Base-by-base conservation (phyloP, 2,797 vertebrate species). In the Pangasius djambal region DNA sequence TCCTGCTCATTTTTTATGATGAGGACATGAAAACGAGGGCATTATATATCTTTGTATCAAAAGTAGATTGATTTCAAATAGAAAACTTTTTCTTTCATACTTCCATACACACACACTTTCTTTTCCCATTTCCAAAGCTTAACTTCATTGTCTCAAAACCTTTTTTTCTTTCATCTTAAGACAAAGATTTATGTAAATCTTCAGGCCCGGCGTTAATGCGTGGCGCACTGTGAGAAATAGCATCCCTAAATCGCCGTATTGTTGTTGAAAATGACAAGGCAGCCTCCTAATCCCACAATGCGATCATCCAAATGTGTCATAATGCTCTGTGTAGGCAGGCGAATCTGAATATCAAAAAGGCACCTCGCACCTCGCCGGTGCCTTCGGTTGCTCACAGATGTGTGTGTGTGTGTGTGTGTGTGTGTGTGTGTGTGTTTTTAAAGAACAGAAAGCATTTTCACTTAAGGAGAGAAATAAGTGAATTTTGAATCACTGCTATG, bases 111-210 rank as follows among this genome's bases (percentile, higher is more conserved):
- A 61, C 85, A 72, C 70, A 81, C 89, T 89, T 90, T 91, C 88
- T 90, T 90, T 89, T 88, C 92, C 92, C 90, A 93, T 95, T 96
- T 96, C 95, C 93, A 94, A 95, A 96, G 96, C 96, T 97, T 96
- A 96, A 96, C 95, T 96, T 96, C 95, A 96, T 96, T 96, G 95
- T 96, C 95, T 96, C 95, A 94, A 95, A 94, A 94, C 92, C 92
- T 22, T 37, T 79, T 86, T 94, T 91, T 93, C 96, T 96, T 97
- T 96, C 96, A 96, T 96, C 95, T 95, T 96, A 96, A 97, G 96
- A 96, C 96, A 96, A 96, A 97, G 96, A 96, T 96, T 96, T 97
- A 96, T 97, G 96, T 97, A 96, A 96, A 97, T 97, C 96, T 96
- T 90, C 93, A 92, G 95, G 95, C 94, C 94, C 89, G 85, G 95